Percentiles rank a stretch among this genome's conserved stretches.
Evolutionary conservation across 2,113 vertebrate genomes (phyloP).

Genomic region (Ciconia maguari): DNA sequence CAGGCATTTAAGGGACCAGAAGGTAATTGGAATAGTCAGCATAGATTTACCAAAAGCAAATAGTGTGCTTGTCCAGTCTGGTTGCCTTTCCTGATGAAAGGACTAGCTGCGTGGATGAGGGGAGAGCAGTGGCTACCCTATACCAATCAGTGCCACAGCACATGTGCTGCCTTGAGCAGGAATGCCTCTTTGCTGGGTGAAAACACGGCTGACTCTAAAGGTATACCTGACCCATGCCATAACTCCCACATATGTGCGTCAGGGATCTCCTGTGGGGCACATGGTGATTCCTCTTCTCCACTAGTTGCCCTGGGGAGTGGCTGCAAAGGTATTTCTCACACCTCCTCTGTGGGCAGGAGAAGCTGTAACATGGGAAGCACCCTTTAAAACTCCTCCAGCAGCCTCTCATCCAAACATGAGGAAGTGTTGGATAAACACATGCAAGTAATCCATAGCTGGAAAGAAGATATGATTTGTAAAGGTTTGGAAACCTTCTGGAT

Average conservation of each 20-base stretch:
- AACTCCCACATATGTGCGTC: neutral
- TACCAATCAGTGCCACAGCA: neutral
- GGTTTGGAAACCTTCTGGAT: neutral
- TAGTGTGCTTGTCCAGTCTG: neutral
- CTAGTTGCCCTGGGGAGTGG: neutral
- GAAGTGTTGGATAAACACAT: neutral
- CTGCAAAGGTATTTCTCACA: conserved; percentile 4
- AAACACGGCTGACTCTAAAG: neutral
- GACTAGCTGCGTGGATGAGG: neutral
- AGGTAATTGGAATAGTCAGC: neutral
- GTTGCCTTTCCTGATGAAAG: neutral
- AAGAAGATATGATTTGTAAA: neutral
- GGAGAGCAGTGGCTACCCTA: neutral
- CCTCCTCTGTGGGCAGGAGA: neutral
- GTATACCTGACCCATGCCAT: neutral
- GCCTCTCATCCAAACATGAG: neutral
- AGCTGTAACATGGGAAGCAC: neutral
- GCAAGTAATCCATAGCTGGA: neutral
- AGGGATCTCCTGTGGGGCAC: neutral
- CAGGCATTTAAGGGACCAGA: neutral
- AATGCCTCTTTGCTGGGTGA: neutral
- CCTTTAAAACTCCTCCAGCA: neutral
- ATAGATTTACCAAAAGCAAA: neutral
- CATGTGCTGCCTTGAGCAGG: neutral
- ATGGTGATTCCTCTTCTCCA: neutral